Conservation (phyloP, 2,113 vertebrate genomes). For the Caloenas nicobarica region DNA sequence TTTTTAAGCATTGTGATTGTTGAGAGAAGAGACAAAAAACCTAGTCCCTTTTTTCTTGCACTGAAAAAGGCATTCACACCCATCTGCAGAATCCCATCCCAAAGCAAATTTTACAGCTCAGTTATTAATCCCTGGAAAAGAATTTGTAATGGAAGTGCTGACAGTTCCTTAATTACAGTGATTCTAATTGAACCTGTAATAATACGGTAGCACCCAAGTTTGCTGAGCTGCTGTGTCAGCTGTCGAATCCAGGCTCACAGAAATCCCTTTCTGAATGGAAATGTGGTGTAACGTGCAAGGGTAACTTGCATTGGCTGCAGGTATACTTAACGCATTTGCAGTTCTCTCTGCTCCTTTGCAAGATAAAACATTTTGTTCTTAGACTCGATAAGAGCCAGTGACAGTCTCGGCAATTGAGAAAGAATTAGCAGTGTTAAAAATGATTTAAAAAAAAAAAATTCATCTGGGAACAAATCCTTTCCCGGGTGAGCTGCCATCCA, state of each 20-base stretch:
- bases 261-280: background rate
- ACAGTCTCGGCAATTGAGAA: background rate
- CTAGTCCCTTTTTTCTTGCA: background rate
- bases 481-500: background rate
- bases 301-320: background rate
- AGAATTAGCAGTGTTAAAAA: constrained; percentile 5
- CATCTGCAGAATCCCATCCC: background rate
- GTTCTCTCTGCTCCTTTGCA: background rate
- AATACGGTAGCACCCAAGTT: background rate
- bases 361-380: background rate
- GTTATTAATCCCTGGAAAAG: background rate
- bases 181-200: constrained; percentile 9
- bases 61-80: background rate
- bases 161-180: constrained; percentile 10
- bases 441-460: background rate
- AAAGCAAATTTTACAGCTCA: background rate
- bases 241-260: background rate
- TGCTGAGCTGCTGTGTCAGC: background rate
- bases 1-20: background rate
- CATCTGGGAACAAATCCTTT: background rate
- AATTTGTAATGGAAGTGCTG: background rate
- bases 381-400: background rate
- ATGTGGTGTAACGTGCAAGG: background rate
- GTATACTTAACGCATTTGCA: background rate
- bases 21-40: background rate